phyloP scores from a whole-genome alignment of 2,888 invertebrate genomes.

The Phalera bucephala region DNA sequence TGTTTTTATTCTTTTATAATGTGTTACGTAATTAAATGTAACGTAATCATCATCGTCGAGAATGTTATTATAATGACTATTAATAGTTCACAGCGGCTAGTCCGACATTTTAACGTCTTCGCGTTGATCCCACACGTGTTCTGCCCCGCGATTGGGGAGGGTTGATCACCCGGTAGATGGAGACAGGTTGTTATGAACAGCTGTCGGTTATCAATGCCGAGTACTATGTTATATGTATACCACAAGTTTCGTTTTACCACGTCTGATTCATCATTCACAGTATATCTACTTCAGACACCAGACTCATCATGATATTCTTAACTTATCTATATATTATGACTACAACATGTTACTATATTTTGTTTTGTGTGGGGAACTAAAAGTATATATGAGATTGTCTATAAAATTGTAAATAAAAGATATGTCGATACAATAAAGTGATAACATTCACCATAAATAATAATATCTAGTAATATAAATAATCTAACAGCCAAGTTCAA shows the following conservation, averaged over 20 bases:
- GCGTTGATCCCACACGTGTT: conserved; percentile 71
- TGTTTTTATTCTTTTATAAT: background rate
- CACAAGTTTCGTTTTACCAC: no score
- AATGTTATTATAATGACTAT: conserved; percentile 1
- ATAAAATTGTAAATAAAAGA: no score
- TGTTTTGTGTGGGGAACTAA: no score
- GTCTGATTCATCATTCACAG: no score
- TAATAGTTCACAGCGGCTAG: conserved; percentile 6
- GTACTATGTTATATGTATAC: no score
- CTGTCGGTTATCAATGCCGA: conserved; percentile 42
- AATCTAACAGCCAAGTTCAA: conserved; percentile 61
- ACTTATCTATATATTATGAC: no score
- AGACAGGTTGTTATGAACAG: conserved; percentile 56
- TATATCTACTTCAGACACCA: no score
- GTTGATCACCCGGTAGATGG: conserved; percentile 47
- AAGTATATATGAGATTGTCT: no score
- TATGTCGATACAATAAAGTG: no score
- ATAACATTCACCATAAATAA: conserved; percentile 24
- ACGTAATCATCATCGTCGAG: background rate
- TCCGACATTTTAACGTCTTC: conserved; percentile 39
- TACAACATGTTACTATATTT: no score
- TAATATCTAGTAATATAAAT: conserved; percentile 27
- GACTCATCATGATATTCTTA: no score
- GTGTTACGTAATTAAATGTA: background rate
- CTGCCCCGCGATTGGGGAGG: conserved; percentile 46